A percentile compares a stretch with the other conserved stretches of the same genome.
Conservation (phyloP, 2,888 invertebrate genomes). For the Drosophila barbarae region DNA sequence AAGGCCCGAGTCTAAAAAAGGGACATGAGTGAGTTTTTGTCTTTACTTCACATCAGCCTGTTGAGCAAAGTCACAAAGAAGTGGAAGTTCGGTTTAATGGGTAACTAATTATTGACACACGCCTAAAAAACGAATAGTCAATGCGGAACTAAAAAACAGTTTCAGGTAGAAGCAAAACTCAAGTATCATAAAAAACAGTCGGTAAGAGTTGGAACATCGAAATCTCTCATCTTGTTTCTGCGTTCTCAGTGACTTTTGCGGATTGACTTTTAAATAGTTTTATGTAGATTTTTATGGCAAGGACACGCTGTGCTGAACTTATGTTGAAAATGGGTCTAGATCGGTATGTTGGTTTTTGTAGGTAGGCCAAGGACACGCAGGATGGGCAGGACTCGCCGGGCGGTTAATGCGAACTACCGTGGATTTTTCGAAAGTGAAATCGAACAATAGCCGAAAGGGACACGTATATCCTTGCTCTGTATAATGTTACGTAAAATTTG, state of each 20-base stretch:
- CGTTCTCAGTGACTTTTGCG: conserved; percentile 61
- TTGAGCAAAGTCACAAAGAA: conserved; percentile 17
- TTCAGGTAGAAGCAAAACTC: conserved; percentile 20
- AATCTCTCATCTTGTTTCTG: neutral
- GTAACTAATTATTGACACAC: conserved; percentile 68
- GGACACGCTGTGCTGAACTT: conserved; percentile 47
- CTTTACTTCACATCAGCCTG: conserved; percentile 7
- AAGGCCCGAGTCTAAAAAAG: conserved; percentile 12
- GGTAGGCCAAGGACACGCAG: conserved; percentile 60
- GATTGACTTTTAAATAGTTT: conserved; percentile 76
- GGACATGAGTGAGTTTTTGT: conserved; percentile 30
- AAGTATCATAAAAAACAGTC: conserved; percentile 33
- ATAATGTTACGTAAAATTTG: conserved; percentile 70
- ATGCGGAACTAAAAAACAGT: conserved; percentile 58
- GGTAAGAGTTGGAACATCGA: conserved; percentile 5
- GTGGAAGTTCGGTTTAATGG: conserved; percentile 45
- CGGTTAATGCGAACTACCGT: conserved; percentile 70
- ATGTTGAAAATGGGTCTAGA: conserved; percentile 49
- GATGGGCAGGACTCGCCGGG: conserved; percentile 50
- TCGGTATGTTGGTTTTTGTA: conserved; percentile 33
- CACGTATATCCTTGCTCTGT: conserved; percentile 57
- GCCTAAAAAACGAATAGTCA: conserved; percentile 56
- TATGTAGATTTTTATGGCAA: conserved; percentile 72
- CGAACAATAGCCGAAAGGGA: conserved; percentile 51
- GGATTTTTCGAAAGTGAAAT: conserved; percentile 70